Conservation (phyloP, 2,113 vertebrate species). For the Camelus bactrianus region DNA sequence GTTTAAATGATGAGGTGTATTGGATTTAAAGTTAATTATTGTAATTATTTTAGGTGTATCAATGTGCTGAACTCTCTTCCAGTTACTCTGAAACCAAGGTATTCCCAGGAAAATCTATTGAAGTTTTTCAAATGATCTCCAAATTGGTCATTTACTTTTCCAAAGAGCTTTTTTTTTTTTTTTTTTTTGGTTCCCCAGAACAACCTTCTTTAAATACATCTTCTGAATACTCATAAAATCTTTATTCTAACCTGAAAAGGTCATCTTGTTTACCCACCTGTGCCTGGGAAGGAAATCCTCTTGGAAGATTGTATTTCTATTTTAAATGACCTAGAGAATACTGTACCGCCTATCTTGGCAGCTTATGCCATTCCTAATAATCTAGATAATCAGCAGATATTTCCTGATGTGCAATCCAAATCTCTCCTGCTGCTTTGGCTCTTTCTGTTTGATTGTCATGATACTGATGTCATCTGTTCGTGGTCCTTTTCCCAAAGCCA, state of each 20-base stretch:
- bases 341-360: background rate
- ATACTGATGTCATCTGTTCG: background rate
- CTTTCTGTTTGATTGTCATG: constrained; percentile 32
- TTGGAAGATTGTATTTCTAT: background rate
- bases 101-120: constrained; percentile 24
- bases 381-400: constrained; percentile 1
- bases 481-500: constrained; percentile 47
- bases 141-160: constrained; percentile 45
- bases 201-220: background rate
- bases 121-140: constrained; percentile 54
- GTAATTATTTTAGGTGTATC: background rate
- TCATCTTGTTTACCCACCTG: background rate
- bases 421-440: constrained; percentile 30
- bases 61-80: constrained; percentile 35
- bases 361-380: constrained; percentile 35
- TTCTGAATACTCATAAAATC: constrained; percentile 24
- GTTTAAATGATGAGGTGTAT: background rate
- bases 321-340: constrained; percentile 19
- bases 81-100: constrained; percentile 10
- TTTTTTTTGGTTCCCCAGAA: background rate
- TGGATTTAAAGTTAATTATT: constrained; percentile 46
- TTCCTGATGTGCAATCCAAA: constrained; percentile 6
- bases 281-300: background rate
- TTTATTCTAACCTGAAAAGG: background rate
- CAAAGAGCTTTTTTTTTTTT: background rate